Conservation (phyloP, 92 coral and sea anemone genomes). For the Siderastrea radians region DNA sequence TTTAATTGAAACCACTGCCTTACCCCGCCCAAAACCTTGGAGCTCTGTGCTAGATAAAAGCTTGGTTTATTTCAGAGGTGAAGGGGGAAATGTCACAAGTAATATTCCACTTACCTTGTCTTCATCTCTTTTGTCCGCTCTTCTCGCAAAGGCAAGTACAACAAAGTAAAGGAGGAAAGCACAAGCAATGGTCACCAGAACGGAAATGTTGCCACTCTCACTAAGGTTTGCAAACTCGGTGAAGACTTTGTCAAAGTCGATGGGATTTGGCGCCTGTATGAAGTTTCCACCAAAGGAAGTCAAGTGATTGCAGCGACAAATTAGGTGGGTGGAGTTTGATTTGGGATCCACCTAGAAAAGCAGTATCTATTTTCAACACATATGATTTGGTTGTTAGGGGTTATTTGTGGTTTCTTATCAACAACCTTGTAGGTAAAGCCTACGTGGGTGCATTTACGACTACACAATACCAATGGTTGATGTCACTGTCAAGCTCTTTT, state of each 20-base stretch:
- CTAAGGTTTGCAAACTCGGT: slow-evolving; percentile 34
- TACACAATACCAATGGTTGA: too few species aligned
- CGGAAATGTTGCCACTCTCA: slow-evolving; percentile 59
- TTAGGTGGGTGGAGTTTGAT: slow-evolving; percentile 38
- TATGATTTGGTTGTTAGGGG: too few species aligned
- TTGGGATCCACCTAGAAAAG: slow-evolving; percentile 38
- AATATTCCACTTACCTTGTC: slow-evolving; percentile 11
- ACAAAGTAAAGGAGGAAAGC: slow-evolving; percentile 48
- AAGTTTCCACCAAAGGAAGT: slow-evolving; percentile 61
- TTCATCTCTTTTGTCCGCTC: slow-evolving; percentile 58
- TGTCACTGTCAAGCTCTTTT: too few species aligned
- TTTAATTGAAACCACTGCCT: too few species aligned
- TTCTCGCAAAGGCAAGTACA: slow-evolving; percentile 47
- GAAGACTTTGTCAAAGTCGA: slow-evolving; percentile 60
- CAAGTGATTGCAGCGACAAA: slow-evolving; percentile 50
- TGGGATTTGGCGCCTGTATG: slow-evolving; percentile 56
- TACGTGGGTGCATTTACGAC: too few species aligned
- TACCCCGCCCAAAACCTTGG: too few species aligned
- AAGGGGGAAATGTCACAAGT: too few species aligned
- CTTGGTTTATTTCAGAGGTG: too few species aligned
- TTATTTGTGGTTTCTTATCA: too few species aligned
- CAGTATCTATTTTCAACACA: background rate
- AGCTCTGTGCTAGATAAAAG: too few species aligned
- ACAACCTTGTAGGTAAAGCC: too few species aligned
- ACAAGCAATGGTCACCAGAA: slow-evolving; percentile 53